Evolutionary conservation across 2,113 vertebrate genomes (phyloP).

Genomic region (Lagopus leucura): DNA sequence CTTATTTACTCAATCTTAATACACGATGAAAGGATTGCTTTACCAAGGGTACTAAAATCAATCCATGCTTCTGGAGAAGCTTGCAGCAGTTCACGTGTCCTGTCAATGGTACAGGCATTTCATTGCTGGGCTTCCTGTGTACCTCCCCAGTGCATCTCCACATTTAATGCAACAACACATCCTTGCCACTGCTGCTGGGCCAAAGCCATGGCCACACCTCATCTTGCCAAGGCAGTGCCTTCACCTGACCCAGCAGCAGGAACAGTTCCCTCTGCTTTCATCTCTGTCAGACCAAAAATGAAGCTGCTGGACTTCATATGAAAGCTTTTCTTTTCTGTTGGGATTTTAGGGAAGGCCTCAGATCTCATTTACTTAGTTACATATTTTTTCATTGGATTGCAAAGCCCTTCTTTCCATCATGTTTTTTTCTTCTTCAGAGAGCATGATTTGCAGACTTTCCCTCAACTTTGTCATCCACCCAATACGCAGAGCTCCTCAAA

Average conservation of each 20-base stretch:
- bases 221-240: background rate
- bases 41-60: background rate
- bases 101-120: background rate
- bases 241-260: background rate
- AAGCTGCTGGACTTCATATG: background rate
- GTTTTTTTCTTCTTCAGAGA: background rate
- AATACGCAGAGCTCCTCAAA: background rate
- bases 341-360: background rate
- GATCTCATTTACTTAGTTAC: background rate
- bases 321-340: background rate
- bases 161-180: background rate
- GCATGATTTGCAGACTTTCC: background rate
- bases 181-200: background rate
- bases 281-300: background rate
- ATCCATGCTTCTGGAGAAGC: background rate
- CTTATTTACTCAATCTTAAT: background rate
- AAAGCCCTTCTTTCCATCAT: background rate
- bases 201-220: background rate
- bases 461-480: background rate
- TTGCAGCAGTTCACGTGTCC: background rate
- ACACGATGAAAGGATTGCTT: background rate
- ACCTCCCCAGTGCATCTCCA: background rate
- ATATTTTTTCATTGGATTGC: background rate
- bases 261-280: background rate
- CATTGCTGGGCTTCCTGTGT: background rate